Evolutionary conservation across 2,797 vertebrate genomes (phyloP), one percentile per base, ranked within the genome.

Genomic region (Melanotaenia pygmaea): DNA sequence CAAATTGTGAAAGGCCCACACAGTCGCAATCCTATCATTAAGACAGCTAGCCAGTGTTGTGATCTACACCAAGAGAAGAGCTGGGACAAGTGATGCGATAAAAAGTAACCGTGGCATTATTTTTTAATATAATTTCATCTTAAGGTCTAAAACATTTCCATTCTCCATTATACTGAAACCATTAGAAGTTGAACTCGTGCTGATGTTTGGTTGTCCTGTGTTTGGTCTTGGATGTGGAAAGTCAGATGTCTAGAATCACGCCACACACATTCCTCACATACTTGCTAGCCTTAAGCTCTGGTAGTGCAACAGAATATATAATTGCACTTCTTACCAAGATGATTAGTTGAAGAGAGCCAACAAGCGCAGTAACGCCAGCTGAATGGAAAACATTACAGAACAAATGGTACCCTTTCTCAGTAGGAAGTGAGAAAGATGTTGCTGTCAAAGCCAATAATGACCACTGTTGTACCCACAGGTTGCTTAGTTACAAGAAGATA

Each of bases 161-260:
- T 24, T 5, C 5, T 30, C 28, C 3, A 40, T 67, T 51, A 35
- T 32, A 53, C 56, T 37, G 12, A 64, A 59, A 1, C 0, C 28
- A n/a, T 61, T 45, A 67, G 28, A 80, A 24, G 40, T n/a, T 76
- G 14, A 71, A 66, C 76, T 43, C 35, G n/a, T 51, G 56, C 14
- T 53, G 5, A 26, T 18, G 45, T 24, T 61, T 22, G 7, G 47
- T 18, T 40, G 51, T 24, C 58, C 65, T 34, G 51, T 26, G 20
- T 45, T 64, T 51, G 40, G n/a, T 67, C 63, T 26, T 9, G 63
- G 20, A 24, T 26, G 38, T 60, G 69, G 53, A 60, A 70, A 76
- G 80, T 88, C 85, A 82, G 77, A 81, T 84, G 87, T 68, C 71
- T 40, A 37, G 40, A 74, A 77, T 88, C 83, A 85, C 54, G 58